A percentile compares a stretch with the other conserved stretches of the same genome.
These are phyloP conservation scores for Cerceris ruficornis DNA, from an alignment of 2,888 invertebrate species.

Conservation along the genomic window DNA sequence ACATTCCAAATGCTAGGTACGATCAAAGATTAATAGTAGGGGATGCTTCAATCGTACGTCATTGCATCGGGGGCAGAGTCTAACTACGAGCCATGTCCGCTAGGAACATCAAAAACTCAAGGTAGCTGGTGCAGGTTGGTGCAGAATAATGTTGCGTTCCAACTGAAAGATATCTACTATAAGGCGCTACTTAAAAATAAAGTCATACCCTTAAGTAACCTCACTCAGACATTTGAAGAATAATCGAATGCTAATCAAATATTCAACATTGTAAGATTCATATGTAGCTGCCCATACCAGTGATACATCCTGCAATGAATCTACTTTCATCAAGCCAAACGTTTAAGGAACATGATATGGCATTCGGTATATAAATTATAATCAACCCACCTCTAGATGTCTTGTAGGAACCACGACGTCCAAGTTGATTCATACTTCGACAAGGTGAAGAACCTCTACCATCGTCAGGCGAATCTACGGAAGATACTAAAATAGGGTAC, in stretches of 20 bases:
- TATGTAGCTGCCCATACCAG: slow-evolving; percentile 67
- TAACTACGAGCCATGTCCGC: slow-evolving; percentile 74
- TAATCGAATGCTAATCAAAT: slow-evolving; percentile 60
- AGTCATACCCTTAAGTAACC: slow-evolving; percentile 60
- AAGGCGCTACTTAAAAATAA: slow-evolving; percentile 68
- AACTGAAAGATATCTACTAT: slow-evolving; percentile 74
- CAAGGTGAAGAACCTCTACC: slow-evolving; percentile 89
- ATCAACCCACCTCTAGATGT: slow-evolving; percentile 88
- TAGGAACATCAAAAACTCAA: slow-evolving; percentile 70
- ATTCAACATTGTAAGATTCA: slow-evolving; percentile 58
- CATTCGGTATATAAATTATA: slow-evolving; percentile 52
- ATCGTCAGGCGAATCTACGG: slow-evolving; percentile 88
- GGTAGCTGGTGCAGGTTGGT: slow-evolving; percentile 75
- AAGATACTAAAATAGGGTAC: slow-evolving; percentile 81
- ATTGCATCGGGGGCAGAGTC: slow-evolving; percentile 66
- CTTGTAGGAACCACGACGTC: slow-evolving; percentile 93
- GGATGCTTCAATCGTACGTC: slow-evolving; percentile 71
- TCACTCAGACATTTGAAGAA: slow-evolving; percentile 51
- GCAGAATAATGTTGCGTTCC: slow-evolving; percentile 78
- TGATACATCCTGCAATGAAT: slow-evolving; percentile 69
- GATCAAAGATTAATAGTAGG: slow-evolving; percentile 61
- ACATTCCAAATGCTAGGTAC: slow-evolving; percentile 77
- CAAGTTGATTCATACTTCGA: slow-evolving; percentile 86
- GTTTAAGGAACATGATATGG: slow-evolving; percentile 61
- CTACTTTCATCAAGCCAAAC: slow-evolving; percentile 69